Conservation (phyloP, 2,797 vertebrate genomes). For the Hyperoplus immaculatus region DNA sequence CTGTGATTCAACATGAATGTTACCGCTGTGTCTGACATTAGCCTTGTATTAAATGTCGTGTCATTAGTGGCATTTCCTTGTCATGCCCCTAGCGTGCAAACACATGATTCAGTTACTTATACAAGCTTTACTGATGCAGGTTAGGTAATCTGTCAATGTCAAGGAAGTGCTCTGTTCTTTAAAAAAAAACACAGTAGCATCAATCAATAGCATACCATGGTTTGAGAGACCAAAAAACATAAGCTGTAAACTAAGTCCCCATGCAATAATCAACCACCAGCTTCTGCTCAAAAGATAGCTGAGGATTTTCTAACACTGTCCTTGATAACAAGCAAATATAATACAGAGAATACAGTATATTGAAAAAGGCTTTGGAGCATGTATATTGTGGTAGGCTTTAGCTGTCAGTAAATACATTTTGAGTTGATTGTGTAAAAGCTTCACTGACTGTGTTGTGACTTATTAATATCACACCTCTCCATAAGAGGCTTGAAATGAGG, state of each 20-base stretch:
- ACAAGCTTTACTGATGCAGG: constrained; percentile 22
- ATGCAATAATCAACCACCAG: constrained; percentile 35
- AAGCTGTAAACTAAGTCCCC: constrained; percentile 26
- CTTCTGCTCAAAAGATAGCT: constrained; percentile 2
- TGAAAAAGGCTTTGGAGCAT: constrained; percentile 31
- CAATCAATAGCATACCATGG: not conserved
- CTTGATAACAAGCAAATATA: constrained; percentile 50
- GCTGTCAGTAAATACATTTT: constrained; percentile 51
- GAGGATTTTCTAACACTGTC: constrained; percentile 45
- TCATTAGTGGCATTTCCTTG: constrained; percentile 6
- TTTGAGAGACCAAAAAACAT: constrained; percentile 25
- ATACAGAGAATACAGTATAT: constrained; percentile 13
- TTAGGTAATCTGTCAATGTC: constrained; percentile 15
- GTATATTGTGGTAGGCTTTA: constrained; percentile 35
- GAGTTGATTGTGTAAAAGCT: constrained; percentile 57
- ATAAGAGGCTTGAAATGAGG: constrained; percentile 22
- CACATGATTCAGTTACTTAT: not conserved
- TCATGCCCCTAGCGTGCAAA: not conserved
- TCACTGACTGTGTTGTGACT: constrained; percentile 39
- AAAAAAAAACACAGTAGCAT: constrained; percentile 15
- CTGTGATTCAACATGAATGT: not conserved
- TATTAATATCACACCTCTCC: constrained; percentile 47
- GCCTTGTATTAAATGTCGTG: not conserved
- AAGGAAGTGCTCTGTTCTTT: constrained; percentile 8
- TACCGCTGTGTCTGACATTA: constrained; percentile 1